A percentile compares a stretch with the other conserved stretches of the same genome.
Conservation (phyloP, 2,113 vertebrate species). For the Chloropsis cyanopogon region DNA sequence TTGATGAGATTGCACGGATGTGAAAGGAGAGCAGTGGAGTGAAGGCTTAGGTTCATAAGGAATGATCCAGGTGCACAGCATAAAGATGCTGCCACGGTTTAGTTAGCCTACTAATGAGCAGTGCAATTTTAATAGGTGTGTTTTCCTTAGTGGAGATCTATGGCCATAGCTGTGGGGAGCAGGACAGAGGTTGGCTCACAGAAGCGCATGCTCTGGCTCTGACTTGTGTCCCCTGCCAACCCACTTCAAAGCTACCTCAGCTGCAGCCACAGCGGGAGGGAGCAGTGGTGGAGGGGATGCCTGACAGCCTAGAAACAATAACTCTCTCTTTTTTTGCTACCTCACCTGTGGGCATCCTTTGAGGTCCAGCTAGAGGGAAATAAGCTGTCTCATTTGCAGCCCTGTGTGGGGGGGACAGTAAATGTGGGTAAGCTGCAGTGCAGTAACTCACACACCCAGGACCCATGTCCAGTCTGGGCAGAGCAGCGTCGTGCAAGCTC, state of each 20-base stretch:
- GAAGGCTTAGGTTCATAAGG: not conserved
- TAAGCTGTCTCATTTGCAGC: not conserved
- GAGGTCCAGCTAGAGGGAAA: not conserved
- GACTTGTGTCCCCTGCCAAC: not conserved
- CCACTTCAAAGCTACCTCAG: conserved; percentile 8
- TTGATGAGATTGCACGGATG: not conserved
- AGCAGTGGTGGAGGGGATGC: not conserved
- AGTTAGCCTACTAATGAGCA: not conserved
- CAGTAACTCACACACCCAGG: not conserved
- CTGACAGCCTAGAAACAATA: conserved; percentile 18
- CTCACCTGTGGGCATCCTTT: not conserved
- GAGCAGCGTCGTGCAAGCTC: fast-evolving
- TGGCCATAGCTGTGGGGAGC: not conserved
- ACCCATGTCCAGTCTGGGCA: not conserved
- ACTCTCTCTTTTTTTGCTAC: not conserved
- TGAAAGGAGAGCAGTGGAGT: not conserved
- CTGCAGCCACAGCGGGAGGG: fast-evolving
- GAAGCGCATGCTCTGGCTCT: fast-evolving
- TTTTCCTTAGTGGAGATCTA: not conserved
- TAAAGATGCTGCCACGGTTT: not conserved
- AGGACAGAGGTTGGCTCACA: not conserved
- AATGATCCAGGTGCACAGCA: not conserved
- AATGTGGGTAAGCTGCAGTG: not conserved
- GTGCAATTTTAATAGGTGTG: not conserved
- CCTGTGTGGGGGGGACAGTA: fast-evolving